phyloP scores from a whole-genome alignment of 1,140 invertebrate genomes.

The Myzus persicae region DNA sequence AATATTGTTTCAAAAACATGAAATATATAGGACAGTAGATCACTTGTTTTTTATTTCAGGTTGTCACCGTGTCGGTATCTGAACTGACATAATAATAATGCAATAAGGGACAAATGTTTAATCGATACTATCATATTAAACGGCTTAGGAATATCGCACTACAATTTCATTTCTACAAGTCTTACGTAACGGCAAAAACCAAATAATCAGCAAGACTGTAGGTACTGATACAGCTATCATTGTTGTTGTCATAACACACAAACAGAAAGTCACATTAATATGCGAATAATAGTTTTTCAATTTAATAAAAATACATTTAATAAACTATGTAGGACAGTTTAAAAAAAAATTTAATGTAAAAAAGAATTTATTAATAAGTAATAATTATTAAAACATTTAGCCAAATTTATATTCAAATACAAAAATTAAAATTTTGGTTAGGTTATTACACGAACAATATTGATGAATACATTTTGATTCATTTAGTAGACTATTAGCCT shows the following conservation, averaged over 20 bases:
- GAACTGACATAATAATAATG: constrained; percentile 56
- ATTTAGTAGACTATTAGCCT: no score
- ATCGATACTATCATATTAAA: constrained; percentile 58
- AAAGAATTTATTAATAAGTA: not conserved
- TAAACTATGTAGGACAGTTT: not conserved
- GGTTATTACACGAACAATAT: not conserved
- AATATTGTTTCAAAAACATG: constrained; percentile 31
- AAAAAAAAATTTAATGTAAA: not conserved
- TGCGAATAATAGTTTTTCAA: not conserved
- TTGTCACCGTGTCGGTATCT: constrained; percentile 42
- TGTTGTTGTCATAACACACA: not conserved
- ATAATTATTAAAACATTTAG: not conserved
- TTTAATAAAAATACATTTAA: not conserved
- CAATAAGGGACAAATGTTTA: constrained; percentile 56
- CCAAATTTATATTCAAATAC: not conserved
- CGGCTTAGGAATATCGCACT: constrained; percentile 35
- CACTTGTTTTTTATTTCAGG: constrained; percentile 29
- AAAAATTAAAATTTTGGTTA: not conserved
- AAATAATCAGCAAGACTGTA: not conserved
- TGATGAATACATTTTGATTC: no score
- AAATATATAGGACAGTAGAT: constrained; percentile 57
- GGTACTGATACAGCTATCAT: not conserved
- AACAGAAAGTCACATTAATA: not conserved
- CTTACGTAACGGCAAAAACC: not conserved
- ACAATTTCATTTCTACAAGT: constrained; percentile 36